Evolutionary conservation across 2,797 vertebrate species (phyloP).

Genomic region (Semotilus atromaculatus): DNA sequence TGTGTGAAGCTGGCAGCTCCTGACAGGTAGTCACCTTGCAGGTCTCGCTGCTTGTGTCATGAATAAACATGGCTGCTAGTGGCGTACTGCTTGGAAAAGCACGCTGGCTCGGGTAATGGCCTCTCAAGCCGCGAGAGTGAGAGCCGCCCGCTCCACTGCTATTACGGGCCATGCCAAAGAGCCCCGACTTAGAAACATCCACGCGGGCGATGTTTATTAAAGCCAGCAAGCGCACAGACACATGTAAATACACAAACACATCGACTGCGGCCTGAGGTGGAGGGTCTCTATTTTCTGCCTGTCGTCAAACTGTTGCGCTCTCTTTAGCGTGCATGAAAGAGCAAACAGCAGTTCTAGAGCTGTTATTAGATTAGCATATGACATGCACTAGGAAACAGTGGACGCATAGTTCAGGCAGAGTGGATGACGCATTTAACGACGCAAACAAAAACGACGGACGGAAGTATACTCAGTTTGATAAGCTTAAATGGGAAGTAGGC

Average conservation of each 20-base stretch:
- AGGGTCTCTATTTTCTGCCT: conserved; percentile 35
- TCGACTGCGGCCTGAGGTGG: conserved; percentile 30
- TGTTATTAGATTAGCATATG: conserved; percentile 35
- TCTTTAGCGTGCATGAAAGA: conserved; percentile 32
- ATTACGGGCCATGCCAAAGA: conserved; percentile 54
- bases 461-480: not conserved
- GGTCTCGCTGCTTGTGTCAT: conserved; percentile 70
- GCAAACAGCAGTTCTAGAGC: conserved; percentile 26
- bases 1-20: conserved; percentile 65
- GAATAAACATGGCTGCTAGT: conserved; percentile 77
- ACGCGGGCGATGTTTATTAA: conserved; percentile 59
- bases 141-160: conserved; percentile 49
- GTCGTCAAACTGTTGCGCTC: conserved; percentile 32
- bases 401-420: not conserved
- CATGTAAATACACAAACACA: conserved; percentile 27
- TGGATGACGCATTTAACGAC: not conserved
- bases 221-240: conserved; percentile 41
- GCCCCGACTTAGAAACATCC: conserved; percentile 59
- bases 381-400: conserved; percentile 2
- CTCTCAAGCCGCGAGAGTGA: conserved; percentile 61
- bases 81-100: conserved; percentile 60
- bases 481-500: not conserved
- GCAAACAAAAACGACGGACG: not conserved
- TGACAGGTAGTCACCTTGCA: conserved; percentile 79
- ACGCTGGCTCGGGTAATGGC: conserved; percentile 62